Percentiles rank a stretch among this genome's conserved stretches.
These are phyloP conservation scores for Antheraea assamensis DNA, from an alignment of 2,888 invertebrate species.

Conservation along the genomic window DNA sequence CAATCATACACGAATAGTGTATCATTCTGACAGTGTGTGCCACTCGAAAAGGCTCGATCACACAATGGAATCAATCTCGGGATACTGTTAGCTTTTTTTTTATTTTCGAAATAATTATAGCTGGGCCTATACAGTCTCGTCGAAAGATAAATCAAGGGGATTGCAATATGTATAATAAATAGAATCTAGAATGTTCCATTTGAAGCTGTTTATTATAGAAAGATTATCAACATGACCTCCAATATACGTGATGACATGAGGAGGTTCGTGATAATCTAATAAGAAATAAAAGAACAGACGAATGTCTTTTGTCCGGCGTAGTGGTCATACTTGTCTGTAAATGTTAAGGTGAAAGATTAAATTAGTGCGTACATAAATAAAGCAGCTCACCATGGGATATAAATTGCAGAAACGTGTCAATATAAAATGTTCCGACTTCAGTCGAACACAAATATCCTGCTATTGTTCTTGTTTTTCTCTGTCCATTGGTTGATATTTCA, in stretches of 20 bases:
- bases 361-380: background rate
- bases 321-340: no score
- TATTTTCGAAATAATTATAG: background rate
- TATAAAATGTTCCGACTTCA: no score
- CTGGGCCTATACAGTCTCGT: background rate
- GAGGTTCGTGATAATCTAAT: no score
- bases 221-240: background rate
- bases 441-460: no score
- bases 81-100: background rate
- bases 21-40: constrained; percentile 43
- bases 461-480: background rate
- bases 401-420: no score
- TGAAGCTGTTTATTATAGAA: background rate
- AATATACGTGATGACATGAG: background rate
- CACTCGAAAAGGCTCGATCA: constrained; percentile 16
- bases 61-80: constrained; percentile 1
- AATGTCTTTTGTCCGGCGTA: no score
- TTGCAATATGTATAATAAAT: background rate
- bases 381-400: no score
- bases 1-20: constrained; percentile 54
- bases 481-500: background rate
- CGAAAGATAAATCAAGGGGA: background rate
- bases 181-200: background rate
- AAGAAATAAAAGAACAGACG: no score
- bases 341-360: background rate